Base-by-base conservation (phyloP, 2,113 vertebrate genomes). In the Verasper variegatus region DNA sequence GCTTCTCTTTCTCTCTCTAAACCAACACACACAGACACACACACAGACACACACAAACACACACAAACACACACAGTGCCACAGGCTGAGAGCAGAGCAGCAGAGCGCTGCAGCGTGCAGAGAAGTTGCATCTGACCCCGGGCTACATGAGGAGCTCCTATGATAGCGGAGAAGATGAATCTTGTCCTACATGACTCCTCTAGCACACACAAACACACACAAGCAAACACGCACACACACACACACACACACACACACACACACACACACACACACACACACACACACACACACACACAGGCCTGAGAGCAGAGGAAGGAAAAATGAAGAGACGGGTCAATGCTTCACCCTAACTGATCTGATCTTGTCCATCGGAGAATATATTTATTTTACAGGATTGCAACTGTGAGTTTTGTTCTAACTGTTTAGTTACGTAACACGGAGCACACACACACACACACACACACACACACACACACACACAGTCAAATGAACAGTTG, bases 111-210 rank as follows among this genome's bases (percentile, higher is more conserved):
- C 64, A 54, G 69, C 18, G 45, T 24, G 24, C 56, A 74, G 45
- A 77, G 78, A 54, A 74, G 82, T 66, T 77, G 69, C 76, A 75
- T 17, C 71, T 85, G 74, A 88, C 85, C 80, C 61, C 21, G 49
- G 86, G 87, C 80, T 75, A 78, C 72, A 69, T 55, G 51, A 73
- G 63, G 59, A 72, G 57, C 86, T 76, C 68, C 78, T 73, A 76
- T 71, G 77, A 81, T 82, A 26, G 42, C 62, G 55, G 63, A 72
- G 72, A 45, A 65, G 78, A 88, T 83, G 63, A 82, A 88, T 83
- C 63, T 74, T 61, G 82, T 84, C 54, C 58, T 78, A 83, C 76
- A 77, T 47, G 52, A 70, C 75, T 77, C 78, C 72, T 72, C 42
- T 54, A 71, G 52, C 56, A 59, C 14, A 69, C 42, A 56, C 11